These are phyloP conservation scores for Dicerorhinus sumatrensis DNA, from an alignment of 2,113 vertebrate species.

Conservation along the genomic window DNA sequence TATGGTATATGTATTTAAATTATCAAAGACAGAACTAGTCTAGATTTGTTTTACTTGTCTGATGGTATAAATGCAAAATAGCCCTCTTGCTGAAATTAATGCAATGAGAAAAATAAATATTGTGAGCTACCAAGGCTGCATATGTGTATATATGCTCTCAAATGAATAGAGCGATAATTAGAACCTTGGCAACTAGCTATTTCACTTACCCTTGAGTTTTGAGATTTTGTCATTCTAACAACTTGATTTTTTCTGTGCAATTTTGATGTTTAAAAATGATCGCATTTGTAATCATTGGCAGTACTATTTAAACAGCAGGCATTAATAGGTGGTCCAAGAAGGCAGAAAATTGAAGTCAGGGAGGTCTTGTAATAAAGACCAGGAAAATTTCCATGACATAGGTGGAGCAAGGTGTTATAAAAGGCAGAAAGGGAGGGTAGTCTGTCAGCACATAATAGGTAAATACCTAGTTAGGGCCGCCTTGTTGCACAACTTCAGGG, in stretches of 20 bases:
- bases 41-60: neutral
- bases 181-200: neutral
- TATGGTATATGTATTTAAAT: neutral
- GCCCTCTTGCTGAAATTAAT: conserved; percentile 28
- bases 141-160: conserved; percentile 5
- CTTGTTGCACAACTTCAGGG: neutral
- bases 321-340: neutral
- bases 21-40: conserved; percentile 25
- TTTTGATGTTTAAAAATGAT: conserved; percentile 12
- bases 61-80: conserved; percentile 24
- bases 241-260: neutral
- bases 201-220: conserved; percentile 23
- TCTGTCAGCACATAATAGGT: neutral
- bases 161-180: conserved; percentile 31
- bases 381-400: neutral
- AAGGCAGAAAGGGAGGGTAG: neutral
- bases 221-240: conserved; percentile 40
- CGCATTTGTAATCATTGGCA: neutral
- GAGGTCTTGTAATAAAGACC: neutral
- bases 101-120: conserved; percentile 36
- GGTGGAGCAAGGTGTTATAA: neutral
- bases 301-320: conserved; percentile 26
- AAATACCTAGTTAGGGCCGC: neutral
- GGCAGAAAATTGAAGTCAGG: conserved; percentile 28
- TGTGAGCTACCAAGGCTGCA: neutral